Evolutionary conservation across 2,888 invertebrate genomes (phyloP).

Genomic region (Ametastegia equiseti): DNA sequence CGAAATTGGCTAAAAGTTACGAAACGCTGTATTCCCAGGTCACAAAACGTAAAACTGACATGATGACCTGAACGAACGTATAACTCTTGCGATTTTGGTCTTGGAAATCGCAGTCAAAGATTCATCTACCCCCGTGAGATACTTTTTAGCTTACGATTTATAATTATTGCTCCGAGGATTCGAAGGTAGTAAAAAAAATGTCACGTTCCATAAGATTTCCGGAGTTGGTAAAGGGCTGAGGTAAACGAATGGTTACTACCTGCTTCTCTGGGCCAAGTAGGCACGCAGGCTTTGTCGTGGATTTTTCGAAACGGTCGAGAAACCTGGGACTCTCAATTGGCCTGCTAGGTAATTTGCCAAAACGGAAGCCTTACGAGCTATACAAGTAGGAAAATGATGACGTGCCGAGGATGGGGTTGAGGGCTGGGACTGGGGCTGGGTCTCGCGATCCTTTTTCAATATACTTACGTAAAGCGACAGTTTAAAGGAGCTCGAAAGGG

Average conservation of each 20-base stretch:
- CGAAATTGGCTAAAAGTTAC: too few species aligned
- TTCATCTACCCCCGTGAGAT: neutral
- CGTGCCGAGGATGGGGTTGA: neutral
- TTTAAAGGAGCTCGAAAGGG: slow-evolving; percentile 23
- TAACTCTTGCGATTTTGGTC: too few species aligned
- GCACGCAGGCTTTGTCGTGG: neutral
- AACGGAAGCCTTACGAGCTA: slow-evolving; percentile 4
- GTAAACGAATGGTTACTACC: slow-evolving; percentile 2
- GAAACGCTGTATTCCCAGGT: too few species aligned
- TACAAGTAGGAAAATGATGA: slow-evolving; percentile 25
- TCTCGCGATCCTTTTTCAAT: slow-evolving; percentile 25
- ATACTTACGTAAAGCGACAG: slow-evolving; percentile 28
- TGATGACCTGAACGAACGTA: too few species aligned
- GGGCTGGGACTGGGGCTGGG: too few species aligned
- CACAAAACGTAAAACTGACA: too few species aligned
- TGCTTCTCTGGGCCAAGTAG: neutral
- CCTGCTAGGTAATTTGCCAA: slow-evolving; percentile 9
- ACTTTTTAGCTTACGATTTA: neutral
- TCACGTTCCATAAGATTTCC: neutral
- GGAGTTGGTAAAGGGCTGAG: neutral
- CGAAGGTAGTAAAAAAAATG: neutral
- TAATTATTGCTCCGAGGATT: too few species aligned
- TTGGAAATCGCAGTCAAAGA: too few species aligned
- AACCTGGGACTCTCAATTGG: neutral
- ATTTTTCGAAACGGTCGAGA: neutral